A percentile compares a stretch with the other conserved stretches of the same genome.
Evolutionary conservation across 2,888 invertebrate species (phyloP).

Genomic region (Monopis laevigella): DNA sequence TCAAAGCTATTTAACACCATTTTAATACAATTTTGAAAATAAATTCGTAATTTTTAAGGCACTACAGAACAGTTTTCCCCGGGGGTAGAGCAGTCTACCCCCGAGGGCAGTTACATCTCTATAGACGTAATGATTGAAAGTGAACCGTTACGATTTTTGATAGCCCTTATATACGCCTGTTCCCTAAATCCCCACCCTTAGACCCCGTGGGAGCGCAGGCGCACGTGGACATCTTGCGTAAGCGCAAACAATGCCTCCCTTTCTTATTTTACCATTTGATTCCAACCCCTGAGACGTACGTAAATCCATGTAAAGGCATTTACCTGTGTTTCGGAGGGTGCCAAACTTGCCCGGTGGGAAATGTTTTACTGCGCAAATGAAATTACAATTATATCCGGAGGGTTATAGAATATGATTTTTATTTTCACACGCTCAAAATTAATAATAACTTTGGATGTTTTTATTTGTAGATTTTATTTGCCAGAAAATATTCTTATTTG

Average conservation of each 20-base stretch:
- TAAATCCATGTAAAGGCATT: conserved; percentile 42
- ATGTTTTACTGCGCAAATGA: conserved; percentile 48
- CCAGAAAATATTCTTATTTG: no score
- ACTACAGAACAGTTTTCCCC: conserved; percentile 24
- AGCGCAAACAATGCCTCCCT: conserved; percentile 52
- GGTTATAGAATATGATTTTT: conserved; percentile 28
- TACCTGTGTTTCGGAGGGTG: conserved; percentile 58
- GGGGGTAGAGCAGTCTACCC: conserved; percentile 39
- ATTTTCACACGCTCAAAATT: conserved; percentile 61
- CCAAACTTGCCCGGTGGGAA: conserved; percentile 57
- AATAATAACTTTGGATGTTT: no score
- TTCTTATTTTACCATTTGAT: conserved; percentile 49
- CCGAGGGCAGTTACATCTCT: conserved; percentile 36
- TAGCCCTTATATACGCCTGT: conserved; percentile 33
- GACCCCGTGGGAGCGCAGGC: conserved; percentile 51
- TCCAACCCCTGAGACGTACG: conserved; percentile 50
- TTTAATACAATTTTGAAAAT: no score
- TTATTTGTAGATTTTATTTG: no score
- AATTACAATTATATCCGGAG: conserved; percentile 44
- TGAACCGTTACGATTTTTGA: conserved; percentile 30
- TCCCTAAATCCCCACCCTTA: conserved; percentile 39
- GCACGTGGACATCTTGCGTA: conserved; percentile 54
- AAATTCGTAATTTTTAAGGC: no score
- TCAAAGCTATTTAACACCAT: no score
- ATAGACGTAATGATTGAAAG: conserved; percentile 39